Evolutionary conservation across 2,797 vertebrate species (phyloP), one percentile per base, ranked within the genome.

Genomic region (Danionella dracula): DNA sequence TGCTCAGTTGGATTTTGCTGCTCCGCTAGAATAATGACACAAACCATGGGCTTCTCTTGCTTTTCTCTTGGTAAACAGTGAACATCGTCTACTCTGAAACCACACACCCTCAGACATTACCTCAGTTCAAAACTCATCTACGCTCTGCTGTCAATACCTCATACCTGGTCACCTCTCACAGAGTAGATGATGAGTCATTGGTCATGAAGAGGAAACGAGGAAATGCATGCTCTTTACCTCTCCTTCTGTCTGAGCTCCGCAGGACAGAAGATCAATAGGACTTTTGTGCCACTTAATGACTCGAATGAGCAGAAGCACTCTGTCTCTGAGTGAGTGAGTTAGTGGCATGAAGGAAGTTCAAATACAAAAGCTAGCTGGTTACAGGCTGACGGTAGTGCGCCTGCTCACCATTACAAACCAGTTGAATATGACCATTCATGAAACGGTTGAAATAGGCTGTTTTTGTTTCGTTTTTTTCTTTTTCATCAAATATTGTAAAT

Each of bases 1-100:
- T 78, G 73, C 55, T 76, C 55, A 55, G 68, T 76, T 78, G 64
- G 67, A 68, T 75, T 68, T 78, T 78, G 76, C 76, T 78, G 76
- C 76, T 78, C 64, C 19, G 59, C 65, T 69, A 54, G 70, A 61
- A 53, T 62, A 37, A 69, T 63, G 59, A 71, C 68, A 54, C 48
- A 60, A 63, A 71, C 54, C 71, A 61, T 49, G 71, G 66, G 72
- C 54, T 61, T 49, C 45, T 71, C 54, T 31, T 66, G 58, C 3
- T 54, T 62, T 38, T 72, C 65, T 55, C 41, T 63, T 72, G 58
- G 54, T 58, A 37, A 58, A 29, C 21, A 48, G 8, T 17, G 38
- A 17, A 34, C 21, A 34, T 44, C 50, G 40, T 61, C 37, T 55
- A 49, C 41, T 40, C 56, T 65, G 41, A 31, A 41, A 60, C 27